Evolutionary conservation across 1,140 invertebrate species (phyloP), one percentile per base, ranked within the genome.

Genomic region (Calephelis virginiensis): DNA sequence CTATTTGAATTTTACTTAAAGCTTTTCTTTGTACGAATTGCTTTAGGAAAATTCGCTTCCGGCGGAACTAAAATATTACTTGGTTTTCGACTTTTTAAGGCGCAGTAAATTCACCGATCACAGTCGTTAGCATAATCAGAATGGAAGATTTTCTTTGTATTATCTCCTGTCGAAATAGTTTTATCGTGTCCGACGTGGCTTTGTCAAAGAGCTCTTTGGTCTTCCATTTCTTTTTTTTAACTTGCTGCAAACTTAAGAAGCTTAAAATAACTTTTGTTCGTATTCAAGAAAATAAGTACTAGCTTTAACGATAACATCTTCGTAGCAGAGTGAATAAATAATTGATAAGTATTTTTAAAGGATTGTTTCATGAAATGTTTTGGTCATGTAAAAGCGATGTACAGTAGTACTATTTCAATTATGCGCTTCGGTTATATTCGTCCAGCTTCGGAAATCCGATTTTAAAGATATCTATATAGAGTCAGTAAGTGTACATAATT

Each of bases 131-230:
- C 53, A 59, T 59, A 59, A 59, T 59, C 53, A 59, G 53, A 37
- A 59, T 59, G 11, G 53, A 59, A 59, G 53, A 59, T 59, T 59
- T 59, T 59, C 53, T 59, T 37, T 37, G 53, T 59, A 59, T 59
- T 59, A 59, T 59, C 28, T 56, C 17, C 50, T 7, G 4, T 56
- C 48, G 71, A 67, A 67, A 73, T 50, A 69, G 68, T 68, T 61
- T 68, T 67, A 59, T 56, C 53, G 59, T 62, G 64, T 59, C 47
- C 67, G 62, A 67, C 60, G 65, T 47, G 63, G 64, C 47, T 63
- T 61, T 43, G 61, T 68, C 68, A 68, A 69, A 70, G 70, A 75
- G 63, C 66, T 69, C 64, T 68, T 75, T 75, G 69, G 70, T 70
- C 71, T 69, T 63, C 63, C 68, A 75, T 72, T 53, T 66, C 69